These are phyloP conservation scores for Acanthisitta chloris DNA, from an alignment of 2,113 vertebrate genomes.

Conservation along the genomic window DNA sequence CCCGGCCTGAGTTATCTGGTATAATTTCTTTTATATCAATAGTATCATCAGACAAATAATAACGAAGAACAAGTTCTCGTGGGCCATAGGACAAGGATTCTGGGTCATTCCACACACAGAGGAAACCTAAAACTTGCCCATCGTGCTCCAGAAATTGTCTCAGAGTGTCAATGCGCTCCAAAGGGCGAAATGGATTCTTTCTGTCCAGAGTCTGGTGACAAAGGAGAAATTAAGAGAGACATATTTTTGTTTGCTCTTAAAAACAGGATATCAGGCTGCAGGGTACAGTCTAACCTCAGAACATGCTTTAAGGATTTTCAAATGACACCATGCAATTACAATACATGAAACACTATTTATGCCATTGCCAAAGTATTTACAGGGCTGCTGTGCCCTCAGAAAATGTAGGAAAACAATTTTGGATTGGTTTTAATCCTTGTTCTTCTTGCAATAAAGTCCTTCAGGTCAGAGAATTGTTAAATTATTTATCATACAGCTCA, in stretches of 20 bases:
- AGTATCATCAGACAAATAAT: conserved; percentile 89
- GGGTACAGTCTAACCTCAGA: not conserved
- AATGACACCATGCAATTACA: not conserved
- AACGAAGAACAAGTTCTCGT: conserved; percentile 83
- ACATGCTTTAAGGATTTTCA: not conserved
- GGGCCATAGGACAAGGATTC: conserved; percentile 64
- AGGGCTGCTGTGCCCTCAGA: not conserved
- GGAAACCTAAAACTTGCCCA: conserved; percentile 85
- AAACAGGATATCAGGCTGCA: not conserved
- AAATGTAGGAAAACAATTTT: not conserved
- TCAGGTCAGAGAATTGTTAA: not conserved
- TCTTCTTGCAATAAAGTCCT: not conserved
- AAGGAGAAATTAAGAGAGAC: not conserved
- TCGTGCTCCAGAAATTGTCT: conserved; percentile 86
- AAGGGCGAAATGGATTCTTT: conserved; percentile 80
- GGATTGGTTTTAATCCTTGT: not conserved
- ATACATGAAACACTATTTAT: not conserved
- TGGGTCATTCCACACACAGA: conserved; percentile 86
- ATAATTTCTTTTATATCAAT: conserved; percentile 84
- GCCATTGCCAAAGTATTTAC: not conserved
- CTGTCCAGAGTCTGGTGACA: conserved; percentile 68
- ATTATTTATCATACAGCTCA: not conserved
- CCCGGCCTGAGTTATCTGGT: conserved; percentile 78
- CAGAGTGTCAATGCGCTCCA: conserved; percentile 79
- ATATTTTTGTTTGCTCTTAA: not conserved